Percentiles rank a stretch among this genome's conserved stretches.
Conservation (phyloP, 2,113 vertebrate genomes). For the Strix uralensis region DNA sequence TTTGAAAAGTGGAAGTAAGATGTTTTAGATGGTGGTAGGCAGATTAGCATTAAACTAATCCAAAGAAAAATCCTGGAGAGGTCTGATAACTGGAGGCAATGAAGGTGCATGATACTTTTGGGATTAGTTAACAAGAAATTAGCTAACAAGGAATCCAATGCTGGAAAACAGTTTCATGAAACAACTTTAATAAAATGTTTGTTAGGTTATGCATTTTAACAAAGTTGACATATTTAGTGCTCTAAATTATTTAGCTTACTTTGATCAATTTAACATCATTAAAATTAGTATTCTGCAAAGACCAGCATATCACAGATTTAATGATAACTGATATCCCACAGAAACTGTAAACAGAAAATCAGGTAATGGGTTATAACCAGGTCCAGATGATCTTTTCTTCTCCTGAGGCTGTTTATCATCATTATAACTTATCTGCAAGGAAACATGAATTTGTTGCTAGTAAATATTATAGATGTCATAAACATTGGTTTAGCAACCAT, state of each 20-base stretch:
- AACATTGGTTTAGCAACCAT: neutral
- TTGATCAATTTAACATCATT: constrained; percentile 19
- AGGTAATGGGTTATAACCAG: neutral
- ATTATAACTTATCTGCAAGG: neutral
- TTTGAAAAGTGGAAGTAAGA: neutral
- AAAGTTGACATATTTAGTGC: neutral
- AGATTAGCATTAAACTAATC: neutral
- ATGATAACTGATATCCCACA: neutral
- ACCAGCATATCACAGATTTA: neutral
- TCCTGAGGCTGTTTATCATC: neutral
- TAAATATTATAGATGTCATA: neutral
- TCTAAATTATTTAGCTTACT: constrained; percentile 3
- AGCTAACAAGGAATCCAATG: neutral
- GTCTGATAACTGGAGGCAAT: neutral
- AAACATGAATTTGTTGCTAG: neutral
- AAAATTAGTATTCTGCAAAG: neutral
- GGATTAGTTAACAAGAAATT: neutral
- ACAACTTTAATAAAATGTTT: neutral
- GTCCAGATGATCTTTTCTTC: neutral
- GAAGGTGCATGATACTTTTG: neutral
- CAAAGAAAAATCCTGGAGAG: neutral
- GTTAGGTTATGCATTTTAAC: neutral
- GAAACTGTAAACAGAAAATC: neutral
- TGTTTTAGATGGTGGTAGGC: neutral
- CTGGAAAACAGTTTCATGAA: neutral